A percentile compares a stretch with the other conserved stretches of the same genome.
phyloP scores from a whole-genome alignment of 2,888 invertebrate genomes.

The Mimas tiliae region DNA sequence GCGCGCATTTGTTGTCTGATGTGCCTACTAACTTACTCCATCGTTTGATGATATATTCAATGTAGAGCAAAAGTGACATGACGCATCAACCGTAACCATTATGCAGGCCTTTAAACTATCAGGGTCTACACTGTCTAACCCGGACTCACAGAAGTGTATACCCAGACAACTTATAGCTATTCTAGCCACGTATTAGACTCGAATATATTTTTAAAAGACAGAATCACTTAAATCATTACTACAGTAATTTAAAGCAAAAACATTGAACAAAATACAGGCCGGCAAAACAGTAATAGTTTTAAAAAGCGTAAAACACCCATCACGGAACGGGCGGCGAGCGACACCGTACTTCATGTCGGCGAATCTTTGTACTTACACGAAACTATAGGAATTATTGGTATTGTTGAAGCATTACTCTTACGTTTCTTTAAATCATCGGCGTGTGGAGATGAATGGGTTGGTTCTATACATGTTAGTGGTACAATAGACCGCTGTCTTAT shows the following conservation, averaged over 20 bases:
- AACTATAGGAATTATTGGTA: conserved; percentile 56
- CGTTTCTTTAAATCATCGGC: conserved; percentile 59
- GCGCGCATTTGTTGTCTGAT: too few relatives aligned
- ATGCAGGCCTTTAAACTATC: too few relatives aligned
- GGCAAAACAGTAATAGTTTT: conserved; percentile 22
- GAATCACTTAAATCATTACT: neutral
- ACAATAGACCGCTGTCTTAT: conserved; percentile 69
- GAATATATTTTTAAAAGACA: too few relatives aligned
- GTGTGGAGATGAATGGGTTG: conserved; percentile 64
- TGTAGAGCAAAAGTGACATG: too few relatives aligned
- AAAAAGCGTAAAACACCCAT: conserved; percentile 27
- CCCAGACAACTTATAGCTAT: too few relatives aligned
- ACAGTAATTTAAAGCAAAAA: neutral
- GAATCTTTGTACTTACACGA: conserved; percentile 41
- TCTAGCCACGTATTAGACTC: too few relatives aligned
- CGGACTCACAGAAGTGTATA: too few relatives aligned
- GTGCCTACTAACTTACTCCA: too few relatives aligned
- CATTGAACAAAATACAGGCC: conserved; percentile 8
- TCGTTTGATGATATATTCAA: too few relatives aligned
- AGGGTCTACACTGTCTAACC: too few relatives aligned
- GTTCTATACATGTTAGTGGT: conserved; percentile 54
- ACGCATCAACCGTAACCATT: too few relatives aligned
- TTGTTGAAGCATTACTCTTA: conserved; percentile 63
- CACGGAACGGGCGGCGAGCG: conserved; percentile 3
- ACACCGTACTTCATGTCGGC: conserved; percentile 36